Conservation (phyloP, 2,797 vertebrate genomes). For the Hippopotamyrus pictus region DNA sequence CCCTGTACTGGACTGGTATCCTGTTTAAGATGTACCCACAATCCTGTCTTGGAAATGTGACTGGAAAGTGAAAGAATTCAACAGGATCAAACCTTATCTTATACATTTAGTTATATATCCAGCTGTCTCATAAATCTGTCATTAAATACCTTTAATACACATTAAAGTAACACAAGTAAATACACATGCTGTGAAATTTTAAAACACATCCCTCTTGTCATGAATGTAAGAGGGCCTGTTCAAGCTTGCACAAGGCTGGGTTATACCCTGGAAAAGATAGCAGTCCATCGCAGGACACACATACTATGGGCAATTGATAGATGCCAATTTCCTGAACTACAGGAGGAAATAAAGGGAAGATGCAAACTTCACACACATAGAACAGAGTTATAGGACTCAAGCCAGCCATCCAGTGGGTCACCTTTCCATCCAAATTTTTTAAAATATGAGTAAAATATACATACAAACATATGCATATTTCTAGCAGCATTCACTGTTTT, state of each 20-base stretch:
- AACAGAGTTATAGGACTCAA: not conserved
- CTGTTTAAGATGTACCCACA: not conserved
- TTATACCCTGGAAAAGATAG: not conserved
- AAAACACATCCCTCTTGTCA: not conserved
- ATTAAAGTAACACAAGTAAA: not conserved
- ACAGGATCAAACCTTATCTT: not conserved
- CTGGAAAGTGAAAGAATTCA: not conserved
- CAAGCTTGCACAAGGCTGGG: not conserved
- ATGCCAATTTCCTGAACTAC: not conserved
- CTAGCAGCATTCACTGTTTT: not conserved
- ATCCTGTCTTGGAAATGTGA: not conserved
- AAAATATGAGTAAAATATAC: not conserved
- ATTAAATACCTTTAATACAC: not conserved
- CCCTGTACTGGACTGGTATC: not conserved
- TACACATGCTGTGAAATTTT: not conserved
- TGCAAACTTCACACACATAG: not conserved
- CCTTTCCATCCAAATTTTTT: not conserved
- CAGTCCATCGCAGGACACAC: not conserved
- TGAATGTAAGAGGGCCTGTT: not conserved
- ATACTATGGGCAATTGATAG: not conserved
- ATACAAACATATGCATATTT: not conserved
- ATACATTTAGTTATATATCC: not conserved
- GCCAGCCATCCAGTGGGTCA: not conserved
- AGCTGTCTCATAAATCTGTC: not conserved
- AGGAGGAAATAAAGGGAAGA: not conserved